phyloP scores from a whole-genome alignment of 2,888 invertebrate species.

The Gastrophysa polygoni region DNA sequence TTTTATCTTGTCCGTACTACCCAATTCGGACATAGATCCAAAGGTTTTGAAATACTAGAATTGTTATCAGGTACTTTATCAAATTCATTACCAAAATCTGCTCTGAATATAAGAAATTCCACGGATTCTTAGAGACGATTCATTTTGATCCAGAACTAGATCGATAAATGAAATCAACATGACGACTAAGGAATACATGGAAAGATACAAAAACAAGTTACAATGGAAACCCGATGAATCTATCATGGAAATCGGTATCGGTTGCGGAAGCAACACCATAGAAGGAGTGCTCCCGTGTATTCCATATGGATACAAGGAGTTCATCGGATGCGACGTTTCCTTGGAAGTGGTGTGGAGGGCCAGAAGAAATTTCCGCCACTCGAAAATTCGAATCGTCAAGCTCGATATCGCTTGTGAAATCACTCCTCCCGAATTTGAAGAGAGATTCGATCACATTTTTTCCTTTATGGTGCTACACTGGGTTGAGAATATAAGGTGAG shows the following conservation, averaged over 20 bases:
- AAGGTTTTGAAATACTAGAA: too few relatives aligned
- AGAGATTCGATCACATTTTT: slow-evolving; percentile 26
- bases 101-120: too few relatives aligned
- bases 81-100: too few relatives aligned
- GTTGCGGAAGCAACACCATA: slow-evolving; percentile 71
- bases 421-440: slow-evolving; percentile 6
- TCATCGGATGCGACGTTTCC: slow-evolving; percentile 21
- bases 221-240: slow-evolving; percentile 55
- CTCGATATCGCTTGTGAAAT: slow-evolving; percentile 15
- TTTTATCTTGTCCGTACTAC: too few relatives aligned
- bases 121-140: background rate
- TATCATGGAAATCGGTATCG: slow-evolving; percentile 75
- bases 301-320: slow-evolving; percentile 18
- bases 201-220: background rate
- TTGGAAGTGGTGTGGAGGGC: slow-evolving; percentile 17
- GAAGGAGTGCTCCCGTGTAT: slow-evolving; percentile 14
- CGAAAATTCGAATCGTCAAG: slow-evolving; percentile 12
- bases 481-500: slow-evolving; percentile 24
- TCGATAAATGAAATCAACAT: background rate
- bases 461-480: slow-evolving; percentile 22
- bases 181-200: background rate
- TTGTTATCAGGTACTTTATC: too few relatives aligned
- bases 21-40: too few relatives aligned
- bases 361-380: background rate
- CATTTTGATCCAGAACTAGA: background rate